A percentile compares a stretch with the other conserved stretches of the same genome.
Conservation (phyloP, 2,888 invertebrate species). For the Anorthoa munda region DNA sequence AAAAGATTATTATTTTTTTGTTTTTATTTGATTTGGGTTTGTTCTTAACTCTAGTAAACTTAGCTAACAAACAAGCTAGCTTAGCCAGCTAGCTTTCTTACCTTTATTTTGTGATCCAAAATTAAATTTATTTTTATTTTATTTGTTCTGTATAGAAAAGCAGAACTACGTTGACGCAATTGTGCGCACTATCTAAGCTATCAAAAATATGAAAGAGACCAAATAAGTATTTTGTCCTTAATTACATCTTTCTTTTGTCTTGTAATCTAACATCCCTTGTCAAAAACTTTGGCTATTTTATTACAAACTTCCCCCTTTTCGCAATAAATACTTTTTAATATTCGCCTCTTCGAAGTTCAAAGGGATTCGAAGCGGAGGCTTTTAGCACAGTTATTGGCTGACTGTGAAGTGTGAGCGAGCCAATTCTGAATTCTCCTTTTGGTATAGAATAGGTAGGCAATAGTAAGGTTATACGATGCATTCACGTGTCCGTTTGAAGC, state of each 20-base stretch:
- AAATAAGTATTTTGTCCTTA: slow-evolving; percentile 62
- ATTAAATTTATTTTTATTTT: too few species aligned
- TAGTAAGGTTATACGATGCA: slow-evolving; percentile 5
- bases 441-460: neutral
- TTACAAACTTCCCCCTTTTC: slow-evolving; percentile 42
- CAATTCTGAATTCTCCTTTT: slow-evolving; percentile 39
- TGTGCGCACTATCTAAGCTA: slow-evolving; percentile 21
- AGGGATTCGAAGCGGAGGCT: slow-evolving; percentile 27
- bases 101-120: too few species aligned
- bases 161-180: neutral
- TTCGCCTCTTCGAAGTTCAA: slow-evolving; percentile 48
- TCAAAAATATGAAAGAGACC: slow-evolving; percentile 50
- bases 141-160: neutral
- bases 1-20: too few species aligned
- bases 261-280: slow-evolving; percentile 51
- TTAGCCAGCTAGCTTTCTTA: too few species aligned
- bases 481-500: slow-evolving; percentile 11
- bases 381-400: slow-evolving; percentile 34
- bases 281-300: slow-evolving; percentile 57
- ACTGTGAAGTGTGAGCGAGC: slow-evolving; percentile 19
- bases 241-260: slow-evolving; percentile 60
- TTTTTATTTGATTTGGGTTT: too few species aligned
- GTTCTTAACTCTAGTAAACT: too few species aligned
- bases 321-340: slow-evolving; percentile 63
- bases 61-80: too few species aligned